Percentiles rank a stretch among this genome's conserved stretches.
phyloP scores from a whole-genome alignment of 2,888 invertebrate species.

The Rhyacophila evoluta region DNA sequence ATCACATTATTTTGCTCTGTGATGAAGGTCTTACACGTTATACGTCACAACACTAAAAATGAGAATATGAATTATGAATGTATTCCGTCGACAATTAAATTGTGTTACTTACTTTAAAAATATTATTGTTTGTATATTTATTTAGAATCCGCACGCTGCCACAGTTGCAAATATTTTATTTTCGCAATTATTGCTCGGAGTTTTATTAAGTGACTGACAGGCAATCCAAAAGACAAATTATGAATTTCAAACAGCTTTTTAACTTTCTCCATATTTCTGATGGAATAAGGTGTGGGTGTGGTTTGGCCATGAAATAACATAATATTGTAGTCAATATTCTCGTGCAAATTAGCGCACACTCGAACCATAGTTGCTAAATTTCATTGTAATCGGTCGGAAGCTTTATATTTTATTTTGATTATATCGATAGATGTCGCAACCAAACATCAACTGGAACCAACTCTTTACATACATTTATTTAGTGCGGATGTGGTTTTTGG shows the following conservation, averaged over 20 bases:
- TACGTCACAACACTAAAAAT: no score
- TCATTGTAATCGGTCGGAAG: no score
- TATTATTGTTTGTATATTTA: neutral
- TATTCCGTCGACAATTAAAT: neutral
- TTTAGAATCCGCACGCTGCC: neutral
- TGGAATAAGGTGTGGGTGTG: neutral
- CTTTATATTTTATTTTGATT: no score
- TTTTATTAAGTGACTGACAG: neutral
- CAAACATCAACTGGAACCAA: no score
- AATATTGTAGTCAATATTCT: neutral
- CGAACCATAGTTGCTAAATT: neutral
- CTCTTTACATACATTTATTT: no score
- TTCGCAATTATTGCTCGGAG: neutral
- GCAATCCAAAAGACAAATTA: neutral
- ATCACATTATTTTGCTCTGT: no score
- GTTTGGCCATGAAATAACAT: neutral
- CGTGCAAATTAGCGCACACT: neutral
- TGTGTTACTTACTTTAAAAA: neutral
- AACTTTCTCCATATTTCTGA: conserved; percentile 13
- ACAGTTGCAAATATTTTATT: neutral
- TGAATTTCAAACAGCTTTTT: neutral
- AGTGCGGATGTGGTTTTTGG: no score
- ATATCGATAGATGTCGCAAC: no score
- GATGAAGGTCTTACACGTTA: no score
- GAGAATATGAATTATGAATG: neutral